These are phyloP conservation scores for Diorhabda elongata DNA, from an alignment of 1,140 invertebrate genomes.

Conservation along the genomic window DNA sequence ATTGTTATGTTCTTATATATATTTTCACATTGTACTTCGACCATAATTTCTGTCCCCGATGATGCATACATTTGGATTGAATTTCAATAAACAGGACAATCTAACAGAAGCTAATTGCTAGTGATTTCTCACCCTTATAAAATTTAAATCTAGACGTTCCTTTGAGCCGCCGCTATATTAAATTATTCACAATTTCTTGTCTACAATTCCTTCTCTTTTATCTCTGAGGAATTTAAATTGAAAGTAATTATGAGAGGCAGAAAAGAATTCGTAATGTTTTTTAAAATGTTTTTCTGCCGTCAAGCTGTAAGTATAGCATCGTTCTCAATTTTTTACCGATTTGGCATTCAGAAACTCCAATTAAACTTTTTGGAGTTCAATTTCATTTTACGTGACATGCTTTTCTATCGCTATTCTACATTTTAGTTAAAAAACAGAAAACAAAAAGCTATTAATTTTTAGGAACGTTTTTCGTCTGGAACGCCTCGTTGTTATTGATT, in stretches of 20 bases:
- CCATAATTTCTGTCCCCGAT: too few relatives aligned
- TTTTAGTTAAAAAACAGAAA: not conserved
- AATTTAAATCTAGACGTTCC: not conserved
- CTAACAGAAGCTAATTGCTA: too few relatives aligned
- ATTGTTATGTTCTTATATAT: too few relatives aligned
- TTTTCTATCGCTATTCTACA: not conserved
- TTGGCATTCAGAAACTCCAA: not conserved
- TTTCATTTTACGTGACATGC: not conserved
- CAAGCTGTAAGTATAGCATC: not conserved
- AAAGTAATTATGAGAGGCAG: constrained; percentile 2
- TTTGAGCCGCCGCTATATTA: not conserved
- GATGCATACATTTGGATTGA: too few relatives aligned
- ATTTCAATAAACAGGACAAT: too few relatives aligned
- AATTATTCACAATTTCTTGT: constrained; percentile 3
- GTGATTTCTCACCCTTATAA: not conserved
- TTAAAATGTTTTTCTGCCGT: not conserved
- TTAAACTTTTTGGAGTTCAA: not conserved
- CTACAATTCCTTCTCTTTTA: not conserved
- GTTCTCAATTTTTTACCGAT: not conserved
- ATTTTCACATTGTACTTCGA: too few relatives aligned
- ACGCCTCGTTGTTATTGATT: not conserved
- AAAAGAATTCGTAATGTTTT: not conserved
- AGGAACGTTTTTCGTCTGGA: not conserved
- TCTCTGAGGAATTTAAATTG: not conserved
- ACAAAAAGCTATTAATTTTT: constrained; percentile 1